Base-by-base conservation (phyloP, 2,888 invertebrate genomes). In the Saturnia pavonia region DNA sequence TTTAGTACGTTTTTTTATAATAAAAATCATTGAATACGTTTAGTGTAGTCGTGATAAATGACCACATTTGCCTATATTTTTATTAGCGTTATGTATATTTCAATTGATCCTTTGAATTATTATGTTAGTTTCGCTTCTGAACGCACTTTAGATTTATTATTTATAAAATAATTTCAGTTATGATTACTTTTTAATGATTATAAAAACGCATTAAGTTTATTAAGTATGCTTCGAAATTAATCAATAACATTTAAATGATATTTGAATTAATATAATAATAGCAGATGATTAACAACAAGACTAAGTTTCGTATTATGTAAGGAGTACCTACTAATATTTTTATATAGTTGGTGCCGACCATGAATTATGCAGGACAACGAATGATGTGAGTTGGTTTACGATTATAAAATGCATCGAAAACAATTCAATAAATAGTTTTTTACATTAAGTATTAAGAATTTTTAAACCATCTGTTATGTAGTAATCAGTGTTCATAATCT, bases 281-380 rank as follows among this genome's bases (percentile, higher is more conserved):
- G 14, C 12, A 27, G 11, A 57, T 54, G 11, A 57, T 54, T 54
- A 25, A 25, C 11, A 25, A 57, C 25, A 27, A 57, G 22, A 0
- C 22, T 48, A 11, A 14, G 25, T 27, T 57, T 12, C 12, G 25
- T 57, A 27, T 27, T 57, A 60, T 60, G 14, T 14, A 14, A 27
- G 25, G 25, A 60, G 27, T 60, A 60, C 27, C 25, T 60, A 60
- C 57, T 60, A 27, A 60, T 27, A 60, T 27, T 60, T 60, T 60
- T 60, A 60, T 27, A 60, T 60, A 60, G 57, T 60, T 60, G 57
- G 57, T 60, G 57, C 27, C 57, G 11, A 60, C 57, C 12, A 25
- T 57, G 57, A 60, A 14, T 60, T 60, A 27, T 60, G 27, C 57
- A 60, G 57, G 27, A 27, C 57, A 60, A 60, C 57, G 27, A 60